phyloP scores from a whole-genome alignment of 2,888 invertebrate species.

The Hemistola chrysoprasaria region DNA sequence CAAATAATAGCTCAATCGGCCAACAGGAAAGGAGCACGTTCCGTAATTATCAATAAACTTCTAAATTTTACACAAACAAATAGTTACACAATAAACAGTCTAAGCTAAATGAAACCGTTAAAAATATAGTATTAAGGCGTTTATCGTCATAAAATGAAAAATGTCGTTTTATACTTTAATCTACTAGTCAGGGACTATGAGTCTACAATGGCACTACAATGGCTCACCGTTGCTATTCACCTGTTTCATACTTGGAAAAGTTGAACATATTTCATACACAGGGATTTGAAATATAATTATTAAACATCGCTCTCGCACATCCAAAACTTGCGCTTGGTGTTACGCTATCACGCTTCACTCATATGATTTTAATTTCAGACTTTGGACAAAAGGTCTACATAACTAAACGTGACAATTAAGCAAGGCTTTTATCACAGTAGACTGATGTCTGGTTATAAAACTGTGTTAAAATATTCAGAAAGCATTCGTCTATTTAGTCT shows the following conservation, averaged over 20 bases:
- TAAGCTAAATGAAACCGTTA: too few species aligned
- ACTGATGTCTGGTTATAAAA: neutral
- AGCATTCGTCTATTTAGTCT: constrained; percentile 12
- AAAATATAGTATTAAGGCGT: constrained; percentile 26
- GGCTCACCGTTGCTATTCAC: constrained; percentile 23
- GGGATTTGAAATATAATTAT: too few species aligned
- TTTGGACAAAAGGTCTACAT: constrained; percentile 11
- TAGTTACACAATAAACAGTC: too few species aligned
- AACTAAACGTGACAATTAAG: constrained; percentile 22
- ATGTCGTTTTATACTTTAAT: constrained; percentile 43
- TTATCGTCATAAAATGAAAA: constrained; percentile 35
- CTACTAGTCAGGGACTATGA: constrained; percentile 29
- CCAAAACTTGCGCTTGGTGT: too few species aligned
- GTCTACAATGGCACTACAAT: constrained; percentile 36
- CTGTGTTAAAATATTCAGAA: constrained; percentile 10
- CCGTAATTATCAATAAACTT: too few species aligned
- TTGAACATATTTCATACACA: too few species aligned
- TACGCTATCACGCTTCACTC: too few species aligned
- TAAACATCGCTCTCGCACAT: constrained; percentile 34
- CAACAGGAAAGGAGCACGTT: too few species aligned
- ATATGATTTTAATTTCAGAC: too few species aligned
- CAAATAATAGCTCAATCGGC: too few species aligned
- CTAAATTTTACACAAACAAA: too few species aligned
- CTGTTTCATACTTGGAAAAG: too few species aligned
- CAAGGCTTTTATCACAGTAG: constrained; percentile 12